A percentile compares a stretch with the other conserved stretches of the same genome.
These are phyloP conservation scores for Melanostoma mellinum DNA, from an alignment of 2,888 invertebrate species.

Conservation along the genomic window DNA sequence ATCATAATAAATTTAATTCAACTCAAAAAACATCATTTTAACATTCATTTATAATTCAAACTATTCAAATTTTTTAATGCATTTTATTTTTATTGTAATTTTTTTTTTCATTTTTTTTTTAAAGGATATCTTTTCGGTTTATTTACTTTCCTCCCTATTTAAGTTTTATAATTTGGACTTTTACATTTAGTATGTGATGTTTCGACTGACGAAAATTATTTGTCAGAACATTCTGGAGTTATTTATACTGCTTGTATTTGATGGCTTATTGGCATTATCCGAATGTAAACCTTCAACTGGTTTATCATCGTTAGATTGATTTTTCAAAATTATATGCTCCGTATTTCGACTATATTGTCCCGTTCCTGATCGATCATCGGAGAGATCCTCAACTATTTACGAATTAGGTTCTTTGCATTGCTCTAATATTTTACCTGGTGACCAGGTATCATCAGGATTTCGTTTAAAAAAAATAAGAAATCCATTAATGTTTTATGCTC, in stretches of 20 bases:
- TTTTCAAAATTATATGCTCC: slow-evolving; percentile 14
- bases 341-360: slow-evolving; percentile 2
- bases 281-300: slow-evolving; percentile 12
- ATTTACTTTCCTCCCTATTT: background rate
- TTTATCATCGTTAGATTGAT: slow-evolving; percentile 11
- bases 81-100: background rate
- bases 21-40: too few species aligned
- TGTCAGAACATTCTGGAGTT: slow-evolving; percentile 7
- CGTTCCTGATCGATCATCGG: slow-evolving; percentile 16
- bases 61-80: too few species aligned
- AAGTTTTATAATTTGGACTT: slow-evolving; percentile 6
- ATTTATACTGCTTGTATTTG: slow-evolving; percentile 5
- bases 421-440: background rate
- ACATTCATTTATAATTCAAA: too few species aligned
- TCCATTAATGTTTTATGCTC: background rate
- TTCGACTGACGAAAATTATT: slow-evolving; percentile 2
- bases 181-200: slow-evolving; percentile 5
- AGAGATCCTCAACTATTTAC: slow-evolving; percentile 2
- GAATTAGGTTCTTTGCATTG: slow-evolving; percentile 11
- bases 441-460: slow-evolving; percentile 3
- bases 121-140: slow-evolving; percentile 8
- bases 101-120: too few species aligned
- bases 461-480: slow-evolving; percentile 2
- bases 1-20: too few species aligned
- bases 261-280: slow-evolving; percentile 13